These are phyloP conservation scores for Takifugu rubripes DNA, from an alignment of 2,797 vertebrate genomes.

Conservation along the genomic window DNA sequence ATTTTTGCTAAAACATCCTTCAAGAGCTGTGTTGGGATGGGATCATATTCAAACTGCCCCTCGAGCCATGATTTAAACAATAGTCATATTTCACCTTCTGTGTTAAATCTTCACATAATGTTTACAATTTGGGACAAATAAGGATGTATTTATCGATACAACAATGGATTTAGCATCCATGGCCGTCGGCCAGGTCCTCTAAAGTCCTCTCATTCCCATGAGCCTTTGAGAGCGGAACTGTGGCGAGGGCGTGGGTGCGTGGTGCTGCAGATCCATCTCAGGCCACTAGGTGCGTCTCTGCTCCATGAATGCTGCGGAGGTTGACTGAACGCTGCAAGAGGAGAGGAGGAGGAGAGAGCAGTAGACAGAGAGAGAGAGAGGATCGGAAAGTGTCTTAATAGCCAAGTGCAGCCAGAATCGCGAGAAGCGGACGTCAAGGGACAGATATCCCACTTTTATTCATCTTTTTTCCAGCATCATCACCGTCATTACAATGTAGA, in stretches of 20 bases:
- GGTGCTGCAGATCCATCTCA: slow-evolving; percentile 62
- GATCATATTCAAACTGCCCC: no score
- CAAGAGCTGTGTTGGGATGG: no score
- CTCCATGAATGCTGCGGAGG: slow-evolving; percentile 82
- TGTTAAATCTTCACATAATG: no score
- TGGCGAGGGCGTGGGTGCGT: slow-evolving; percentile 1
- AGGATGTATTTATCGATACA: not conserved
- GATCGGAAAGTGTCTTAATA: slow-evolving; percentile 77
- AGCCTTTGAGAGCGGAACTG: slow-evolving; percentile 62
- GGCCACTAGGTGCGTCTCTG: slow-evolving; percentile 89
- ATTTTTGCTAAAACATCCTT: no score
- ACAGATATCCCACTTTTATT: slow-evolving; percentile 49
- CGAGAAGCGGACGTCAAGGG: slow-evolving; percentile 70
- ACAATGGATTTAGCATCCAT: no score
- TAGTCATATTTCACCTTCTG: no score
- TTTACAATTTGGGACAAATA: no score
- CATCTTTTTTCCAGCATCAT: slow-evolving; percentile 51
- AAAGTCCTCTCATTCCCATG: slow-evolving; percentile 24
- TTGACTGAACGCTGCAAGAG: slow-evolving; percentile 33
- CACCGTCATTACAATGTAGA: slow-evolving; percentile 62
- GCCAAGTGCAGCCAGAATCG: slow-evolving; percentile 80
- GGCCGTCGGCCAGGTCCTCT: not conserved
- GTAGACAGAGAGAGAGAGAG: slow-evolving; percentile 72
- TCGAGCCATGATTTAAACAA: no score
- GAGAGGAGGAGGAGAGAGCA: slow-evolving; percentile 20